phyloP scores from a whole-genome alignment of 2,113 vertebrate genomes.

The Delphinapterus leucas region DNA sequence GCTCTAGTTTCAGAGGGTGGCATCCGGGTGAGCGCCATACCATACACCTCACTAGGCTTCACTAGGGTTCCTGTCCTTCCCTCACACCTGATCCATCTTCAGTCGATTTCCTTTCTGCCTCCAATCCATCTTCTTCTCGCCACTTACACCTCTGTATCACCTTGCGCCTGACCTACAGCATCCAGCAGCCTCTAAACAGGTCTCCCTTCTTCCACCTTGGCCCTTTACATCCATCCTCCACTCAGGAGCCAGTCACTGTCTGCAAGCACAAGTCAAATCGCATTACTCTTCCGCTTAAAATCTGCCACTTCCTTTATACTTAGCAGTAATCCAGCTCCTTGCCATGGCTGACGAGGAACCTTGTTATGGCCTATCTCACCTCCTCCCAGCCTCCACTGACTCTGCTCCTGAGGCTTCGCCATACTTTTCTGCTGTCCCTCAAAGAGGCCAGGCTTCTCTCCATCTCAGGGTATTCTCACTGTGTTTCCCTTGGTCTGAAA shows the following conservation, averaged over 20 bases:
- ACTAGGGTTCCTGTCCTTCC: not conserved
- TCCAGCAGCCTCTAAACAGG: not conserved
- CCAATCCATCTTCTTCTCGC: not conserved
- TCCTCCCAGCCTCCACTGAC: not conserved
- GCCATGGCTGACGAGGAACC: accelerated
- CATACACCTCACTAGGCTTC: not conserved
- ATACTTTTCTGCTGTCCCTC: not conserved
- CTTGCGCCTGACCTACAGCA: not conserved
- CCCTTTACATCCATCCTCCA: not conserved
- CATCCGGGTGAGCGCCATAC: not conserved
- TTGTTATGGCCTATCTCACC: too few species aligned
- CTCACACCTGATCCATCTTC: not conserved
- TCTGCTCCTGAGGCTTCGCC: not conserved
- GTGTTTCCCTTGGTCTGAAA: not conserved
- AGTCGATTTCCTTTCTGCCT: not conserved
- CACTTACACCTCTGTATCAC: accelerated
- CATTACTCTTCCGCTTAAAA: not conserved
- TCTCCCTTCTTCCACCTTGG: not conserved
- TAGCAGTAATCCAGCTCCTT: not conserved
- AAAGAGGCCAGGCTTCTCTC: not conserved
- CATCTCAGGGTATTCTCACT: accelerated
- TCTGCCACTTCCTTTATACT: not conserved
- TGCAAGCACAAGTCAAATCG: not conserved
- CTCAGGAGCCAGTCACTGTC: not conserved
- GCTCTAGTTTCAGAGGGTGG: not conserved